Conservation (phyloP, 2,888 invertebrate genomes). For the Andricus curvator region DNA sequence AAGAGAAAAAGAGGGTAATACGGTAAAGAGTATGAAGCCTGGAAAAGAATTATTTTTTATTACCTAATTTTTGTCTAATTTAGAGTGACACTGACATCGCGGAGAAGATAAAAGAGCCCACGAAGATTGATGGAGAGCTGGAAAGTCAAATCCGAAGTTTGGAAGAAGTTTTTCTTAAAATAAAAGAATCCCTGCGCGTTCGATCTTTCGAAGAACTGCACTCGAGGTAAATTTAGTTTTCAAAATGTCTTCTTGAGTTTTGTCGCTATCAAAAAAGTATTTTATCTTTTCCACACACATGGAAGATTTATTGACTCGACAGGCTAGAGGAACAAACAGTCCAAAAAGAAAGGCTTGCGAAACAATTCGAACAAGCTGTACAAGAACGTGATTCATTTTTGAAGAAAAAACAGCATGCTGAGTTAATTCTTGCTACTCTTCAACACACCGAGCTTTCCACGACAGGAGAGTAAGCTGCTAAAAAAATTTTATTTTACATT, state of each 20-base stretch:
- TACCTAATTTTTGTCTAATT: background rate
- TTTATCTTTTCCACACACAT: background rate
- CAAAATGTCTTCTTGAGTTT: conserved; percentile 8
- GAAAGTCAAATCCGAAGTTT: conserved; percentile 73
- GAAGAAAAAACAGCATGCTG: conserved; percentile 80
- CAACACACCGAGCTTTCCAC: conserved; percentile 76
- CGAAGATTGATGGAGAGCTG: conserved; percentile 66
- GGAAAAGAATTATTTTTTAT: too few species aligned
- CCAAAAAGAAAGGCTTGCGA: conserved; percentile 79
- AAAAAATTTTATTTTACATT: background rate
- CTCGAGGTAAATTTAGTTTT: conserved; percentile 73
- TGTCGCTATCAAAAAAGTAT: background rate
- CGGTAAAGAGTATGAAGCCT: too few species aligned
- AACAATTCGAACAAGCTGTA: conserved; percentile 78
- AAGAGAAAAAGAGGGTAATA: too few species aligned
- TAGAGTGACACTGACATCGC: conserved; percentile 60
- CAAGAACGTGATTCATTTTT: conserved; percentile 79
- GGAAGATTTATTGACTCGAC: background rate
- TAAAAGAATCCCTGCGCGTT: conserved; percentile 76
- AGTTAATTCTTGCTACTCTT: conserved; percentile 79
- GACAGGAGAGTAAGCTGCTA: conserved; percentile 66
- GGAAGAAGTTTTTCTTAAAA: conserved; percentile 74
- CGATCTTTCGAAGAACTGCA: conserved; percentile 77
- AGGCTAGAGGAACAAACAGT: conserved; percentile 80
- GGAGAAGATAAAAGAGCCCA: conserved; percentile 39